Evolutionary conservation across 1,140 invertebrate species (phyloP).

Genomic region (Bombus ignitus): DNA sequence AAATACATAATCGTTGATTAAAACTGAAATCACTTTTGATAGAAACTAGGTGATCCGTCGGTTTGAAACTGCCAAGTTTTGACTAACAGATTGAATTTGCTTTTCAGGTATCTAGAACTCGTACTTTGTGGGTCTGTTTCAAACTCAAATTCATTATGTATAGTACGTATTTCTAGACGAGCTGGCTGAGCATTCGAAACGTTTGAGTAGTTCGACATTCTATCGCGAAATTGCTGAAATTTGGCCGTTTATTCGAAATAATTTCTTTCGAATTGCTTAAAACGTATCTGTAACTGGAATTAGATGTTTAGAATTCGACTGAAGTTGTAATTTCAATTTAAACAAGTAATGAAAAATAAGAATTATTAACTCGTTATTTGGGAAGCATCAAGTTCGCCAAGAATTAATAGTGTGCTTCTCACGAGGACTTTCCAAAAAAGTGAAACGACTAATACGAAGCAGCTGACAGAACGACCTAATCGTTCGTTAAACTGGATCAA

Average conservation of each 20-base stretch:
- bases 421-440: neutral
- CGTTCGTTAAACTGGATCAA: slow-evolving; percentile 22
- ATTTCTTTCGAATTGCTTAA: neutral
- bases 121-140: neutral
- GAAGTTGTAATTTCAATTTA: too few relatives aligned
- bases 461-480: slow-evolving; percentile 16
- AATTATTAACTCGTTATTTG: too few relatives aligned
- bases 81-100: neutral
- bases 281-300: neutral
- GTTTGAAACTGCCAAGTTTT: neutral
- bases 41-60: neutral
- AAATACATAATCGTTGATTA: neutral
- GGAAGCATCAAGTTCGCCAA: neutral
- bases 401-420: slow-evolving; percentile 30
- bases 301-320: too few relatives aligned
- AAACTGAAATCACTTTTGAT: neutral
- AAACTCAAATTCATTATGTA: slow-evolving; percentile 22
- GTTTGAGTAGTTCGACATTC: neutral
- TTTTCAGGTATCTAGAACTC: neutral
- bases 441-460: neutral
- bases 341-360: too few relatives aligned
- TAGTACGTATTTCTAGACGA: neutral
- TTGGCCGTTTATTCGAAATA: too few relatives aligned
- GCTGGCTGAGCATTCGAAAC: neutral
- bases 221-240: neutral